Conservation (phyloP, 2,113 vertebrate genomes). For the Zosterops pallidus region DNA sequence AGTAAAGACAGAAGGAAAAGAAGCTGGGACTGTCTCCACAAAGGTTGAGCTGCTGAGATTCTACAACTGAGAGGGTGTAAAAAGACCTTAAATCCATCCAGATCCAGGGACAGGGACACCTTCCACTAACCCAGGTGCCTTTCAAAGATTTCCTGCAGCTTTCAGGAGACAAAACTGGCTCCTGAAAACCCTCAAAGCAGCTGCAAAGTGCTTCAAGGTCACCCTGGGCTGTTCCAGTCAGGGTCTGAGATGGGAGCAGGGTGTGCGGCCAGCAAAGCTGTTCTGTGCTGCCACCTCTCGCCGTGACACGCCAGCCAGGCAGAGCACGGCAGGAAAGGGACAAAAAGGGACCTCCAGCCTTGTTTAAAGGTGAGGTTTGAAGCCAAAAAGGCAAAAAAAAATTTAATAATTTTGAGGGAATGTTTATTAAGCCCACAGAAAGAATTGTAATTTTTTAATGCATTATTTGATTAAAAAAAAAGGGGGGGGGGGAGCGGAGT, state of each 20-base stretch:
- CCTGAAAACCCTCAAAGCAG: background rate
- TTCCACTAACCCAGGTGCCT: background rate
- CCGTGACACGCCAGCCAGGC: background rate
- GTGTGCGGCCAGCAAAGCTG: background rate
- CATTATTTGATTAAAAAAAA: background rate
- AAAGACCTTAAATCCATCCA: background rate
- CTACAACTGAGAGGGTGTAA: rapidly evolving
- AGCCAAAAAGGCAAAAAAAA: background rate
- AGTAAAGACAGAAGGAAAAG: background rate
- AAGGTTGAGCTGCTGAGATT: background rate
- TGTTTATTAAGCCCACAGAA: background rate
- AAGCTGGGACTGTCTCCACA: background rate
- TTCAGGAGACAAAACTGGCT: background rate
- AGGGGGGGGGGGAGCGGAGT: background rate
- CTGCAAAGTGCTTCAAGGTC: background rate
- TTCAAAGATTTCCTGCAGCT: background rate
- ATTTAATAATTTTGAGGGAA: background rate
- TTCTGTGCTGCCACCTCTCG: constrained; percentile 46
- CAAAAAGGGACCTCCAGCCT: background rate
- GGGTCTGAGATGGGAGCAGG: background rate
- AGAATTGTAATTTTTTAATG: rapidly evolving
- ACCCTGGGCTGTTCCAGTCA: rapidly evolving
- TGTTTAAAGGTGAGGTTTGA: background rate
- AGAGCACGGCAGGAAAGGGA: background rate
- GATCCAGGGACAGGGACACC: no score